These are phyloP conservation scores for Bellardia bayeri DNA, from an alignment of 2,888 invertebrate species.

Conservation along the genomic window DNA sequence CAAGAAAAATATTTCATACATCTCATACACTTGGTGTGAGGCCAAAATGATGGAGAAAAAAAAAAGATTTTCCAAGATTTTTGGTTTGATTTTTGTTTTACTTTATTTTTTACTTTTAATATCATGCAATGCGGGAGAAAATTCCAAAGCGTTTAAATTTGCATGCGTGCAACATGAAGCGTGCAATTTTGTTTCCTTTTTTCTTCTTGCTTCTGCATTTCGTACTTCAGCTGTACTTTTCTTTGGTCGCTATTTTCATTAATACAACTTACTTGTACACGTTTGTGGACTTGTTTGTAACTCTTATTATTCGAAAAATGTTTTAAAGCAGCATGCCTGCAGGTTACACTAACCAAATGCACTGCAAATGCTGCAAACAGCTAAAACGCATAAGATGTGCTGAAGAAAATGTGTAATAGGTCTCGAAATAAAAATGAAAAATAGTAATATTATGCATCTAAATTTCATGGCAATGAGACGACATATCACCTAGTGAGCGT, in stretches of 20 bases:
- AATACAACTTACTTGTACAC: conserved; percentile 21
- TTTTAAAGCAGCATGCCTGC: conserved; percentile 63
- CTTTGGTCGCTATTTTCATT: conserved; percentile 26
- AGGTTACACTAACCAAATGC: conserved; percentile 34
- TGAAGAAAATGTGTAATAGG: neutral
- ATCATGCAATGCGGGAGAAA: conserved; percentile 75
- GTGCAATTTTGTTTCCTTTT: conserved; percentile 66
- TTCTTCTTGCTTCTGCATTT: conserved; percentile 17
- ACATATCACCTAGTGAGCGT: conserved; percentile 73
- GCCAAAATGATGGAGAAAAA: conserved; percentile 58
- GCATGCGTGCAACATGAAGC: conserved; percentile 74
- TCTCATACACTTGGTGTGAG: conserved; percentile 63
- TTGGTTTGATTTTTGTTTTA: conserved; percentile 27
- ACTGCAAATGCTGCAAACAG: conserved; percentile 33
- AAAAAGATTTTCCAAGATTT: conserved; percentile 56
- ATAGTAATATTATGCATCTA: conserved; percentile 61
- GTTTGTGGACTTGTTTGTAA: neutral
- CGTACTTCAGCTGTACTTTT: conserved; percentile 48
- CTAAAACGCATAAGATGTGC: conserved; percentile 35
- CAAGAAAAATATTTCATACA: conserved; percentile 31
- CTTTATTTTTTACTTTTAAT: conserved; percentile 57
- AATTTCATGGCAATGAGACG: conserved; percentile 71
- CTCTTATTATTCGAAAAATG: conserved; percentile 35
- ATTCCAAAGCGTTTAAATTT: conserved; percentile 74
- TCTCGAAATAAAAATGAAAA: conserved; percentile 26